Evolutionary conservation across 2,113 vertebrate genomes (phyloP).

Genomic region (Scartelaos histophorus): DNA sequence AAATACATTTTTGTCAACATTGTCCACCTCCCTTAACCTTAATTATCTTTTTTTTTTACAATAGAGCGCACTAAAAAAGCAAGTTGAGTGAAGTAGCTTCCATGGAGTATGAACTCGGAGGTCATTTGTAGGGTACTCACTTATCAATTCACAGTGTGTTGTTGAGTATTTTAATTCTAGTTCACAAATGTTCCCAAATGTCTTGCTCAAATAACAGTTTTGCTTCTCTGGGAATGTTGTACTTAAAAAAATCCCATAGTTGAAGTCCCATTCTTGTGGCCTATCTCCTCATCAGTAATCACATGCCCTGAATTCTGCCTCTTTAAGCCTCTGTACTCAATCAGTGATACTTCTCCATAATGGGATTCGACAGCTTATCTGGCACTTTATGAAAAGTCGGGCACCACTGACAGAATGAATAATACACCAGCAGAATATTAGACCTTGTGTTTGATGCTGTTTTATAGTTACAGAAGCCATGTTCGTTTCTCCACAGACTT

Average conservation of each 20-base stretch:
- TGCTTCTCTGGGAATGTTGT: slow-evolving; percentile 15
- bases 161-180: background rate
- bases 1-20: background rate
- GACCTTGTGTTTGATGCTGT: slow-evolving; percentile 37
- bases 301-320: slow-evolving; percentile 41
- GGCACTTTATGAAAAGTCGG: slow-evolving; percentile 45
- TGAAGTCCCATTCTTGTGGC: slow-evolving; percentile 30
- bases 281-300: slow-evolving; percentile 52
- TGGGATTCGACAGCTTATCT: slow-evolving; percentile 63
- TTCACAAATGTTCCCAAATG: background rate
- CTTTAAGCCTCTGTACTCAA: slow-evolving; percentile 44
- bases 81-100: background rate
- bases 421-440: slow-evolving; percentile 48
- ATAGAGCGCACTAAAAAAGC: no score
- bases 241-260: slow-evolving; percentile 34
- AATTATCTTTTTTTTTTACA: no score
- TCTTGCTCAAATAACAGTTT: slow-evolving; percentile 28
- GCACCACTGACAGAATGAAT: slow-evolving; percentile 46
- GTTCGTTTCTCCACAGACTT: slow-evolving; percentile 39
- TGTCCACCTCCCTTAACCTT: no score
- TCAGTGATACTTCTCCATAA: slow-evolving; percentile 47
- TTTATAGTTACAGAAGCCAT: slow-evolving; percentile 42
- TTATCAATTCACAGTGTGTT: background rate
- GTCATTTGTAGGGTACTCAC: background rate
- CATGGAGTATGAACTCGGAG: no score